A percentile compares a stretch with the other conserved stretches of the same genome.
Conservation (phyloP, 2,888 invertebrate genomes). For the Cosmia trapezina region DNA sequence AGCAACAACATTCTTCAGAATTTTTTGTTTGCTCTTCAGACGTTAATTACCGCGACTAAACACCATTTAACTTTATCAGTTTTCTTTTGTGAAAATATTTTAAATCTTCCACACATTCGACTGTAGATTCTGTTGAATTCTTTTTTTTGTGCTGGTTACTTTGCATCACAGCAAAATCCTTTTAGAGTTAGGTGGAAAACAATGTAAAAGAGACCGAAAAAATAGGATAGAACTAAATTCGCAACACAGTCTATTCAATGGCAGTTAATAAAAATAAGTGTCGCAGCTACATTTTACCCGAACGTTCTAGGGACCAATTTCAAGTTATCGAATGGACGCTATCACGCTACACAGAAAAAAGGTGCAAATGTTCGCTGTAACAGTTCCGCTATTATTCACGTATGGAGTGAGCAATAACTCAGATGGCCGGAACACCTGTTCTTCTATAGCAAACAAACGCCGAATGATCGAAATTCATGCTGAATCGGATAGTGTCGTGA, state of each 20-base stretch:
- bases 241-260: slow-evolving; percentile 14
- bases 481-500: slow-evolving; percentile 55
- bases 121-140: neutral
- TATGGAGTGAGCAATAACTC: slow-evolving; percentile 75
- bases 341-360: slow-evolving; percentile 42
- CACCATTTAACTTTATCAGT: neutral
- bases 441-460: slow-evolving; percentile 71
- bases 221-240: slow-evolving; percentile 24
- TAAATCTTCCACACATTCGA: neutral
- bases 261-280: slow-evolving; percentile 37
- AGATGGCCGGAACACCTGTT: slow-evolving; percentile 77
- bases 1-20: slow-evolving; percentile 9
- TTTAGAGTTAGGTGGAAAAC: slow-evolving; percentile 45
- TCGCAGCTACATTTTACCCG: slow-evolving; percentile 12
- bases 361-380: slow-evolving; percentile 55
- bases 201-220: slow-evolving; percentile 29
- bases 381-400: slow-evolving; percentile 74
- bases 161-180: slow-evolving; percentile 48
- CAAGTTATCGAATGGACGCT: slow-evolving; percentile 38
- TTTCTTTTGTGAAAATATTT: slow-evolving; percentile 6
- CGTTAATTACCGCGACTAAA: slow-evolving; percentile 16
- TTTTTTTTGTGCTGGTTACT: slow-evolving; percentile 20
- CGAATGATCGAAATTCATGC: slow-evolving; percentile 64
- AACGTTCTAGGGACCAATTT: slow-evolving; percentile 27
- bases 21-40: slow-evolving; percentile 10